Evolutionary conservation across 2,888 invertebrate species (phyloP).

Genomic region (Himalopsyche tibetana): DNA sequence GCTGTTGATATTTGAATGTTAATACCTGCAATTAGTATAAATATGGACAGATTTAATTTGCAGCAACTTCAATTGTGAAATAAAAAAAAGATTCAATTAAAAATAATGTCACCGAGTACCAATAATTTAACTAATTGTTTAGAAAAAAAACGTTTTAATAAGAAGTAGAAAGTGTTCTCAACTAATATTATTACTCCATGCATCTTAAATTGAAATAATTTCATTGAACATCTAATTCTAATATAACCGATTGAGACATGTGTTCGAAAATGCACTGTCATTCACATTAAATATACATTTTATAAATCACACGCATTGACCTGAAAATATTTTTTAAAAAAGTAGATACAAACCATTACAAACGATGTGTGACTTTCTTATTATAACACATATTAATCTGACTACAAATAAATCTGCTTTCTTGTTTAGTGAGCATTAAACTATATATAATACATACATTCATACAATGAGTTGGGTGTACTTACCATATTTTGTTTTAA

Average conservation of each 20-base stretch:
- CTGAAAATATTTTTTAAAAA: background rate
- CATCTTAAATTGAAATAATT: conserved; percentile 6
- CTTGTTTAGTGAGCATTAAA: no score
- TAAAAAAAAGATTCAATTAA: background rate
- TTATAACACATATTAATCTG: background rate
- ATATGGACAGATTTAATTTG: no score
- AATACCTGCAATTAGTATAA: no score
- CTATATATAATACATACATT: no score
- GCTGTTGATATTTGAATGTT: no score
- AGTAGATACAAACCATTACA: background rate
- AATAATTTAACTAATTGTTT: background rate
- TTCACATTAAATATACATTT: background rate
- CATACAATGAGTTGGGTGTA: no score
- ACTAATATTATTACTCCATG: background rate
- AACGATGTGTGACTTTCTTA: background rate
- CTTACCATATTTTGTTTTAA: no score
- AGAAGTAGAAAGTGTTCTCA: background rate
- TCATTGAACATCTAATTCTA: background rate
- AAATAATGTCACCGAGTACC: background rate
- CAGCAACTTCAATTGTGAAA: background rate
- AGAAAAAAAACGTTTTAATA: background rate
- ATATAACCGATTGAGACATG: background rate
- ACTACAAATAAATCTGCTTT: no score
- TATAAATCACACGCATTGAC: background rate
- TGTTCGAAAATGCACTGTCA: conserved; percentile 21